phyloP scores from a whole-genome alignment of 2,888 invertebrate genomes.

The Alloscopus bannaensis region DNA sequence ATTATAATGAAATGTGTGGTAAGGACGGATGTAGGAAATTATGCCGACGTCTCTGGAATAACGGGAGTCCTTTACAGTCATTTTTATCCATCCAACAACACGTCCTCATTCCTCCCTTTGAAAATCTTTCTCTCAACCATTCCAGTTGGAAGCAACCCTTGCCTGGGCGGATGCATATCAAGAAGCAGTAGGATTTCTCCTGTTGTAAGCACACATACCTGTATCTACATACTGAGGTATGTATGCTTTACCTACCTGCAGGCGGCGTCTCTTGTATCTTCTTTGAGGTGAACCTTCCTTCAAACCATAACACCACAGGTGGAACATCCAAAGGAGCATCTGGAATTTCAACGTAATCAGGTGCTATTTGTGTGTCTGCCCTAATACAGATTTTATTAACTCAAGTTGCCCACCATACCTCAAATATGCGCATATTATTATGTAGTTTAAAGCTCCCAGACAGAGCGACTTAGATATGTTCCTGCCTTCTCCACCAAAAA shows the following conservation, averaged over 20 bases:
- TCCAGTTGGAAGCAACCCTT: conserved; percentile 15
- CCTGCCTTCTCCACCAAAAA: conserved; percentile 5
- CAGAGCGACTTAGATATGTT: too few relatives aligned
- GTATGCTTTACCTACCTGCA: conserved; percentile 15
- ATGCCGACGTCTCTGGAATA: conserved; percentile 45
- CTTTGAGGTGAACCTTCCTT: background rate
- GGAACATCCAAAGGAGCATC: conserved; percentile 9
- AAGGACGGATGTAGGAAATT: conserved; percentile 61
- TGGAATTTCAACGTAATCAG: conserved; percentile 36
- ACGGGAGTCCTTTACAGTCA: conserved; percentile 43
- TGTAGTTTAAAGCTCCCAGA: too few relatives aligned
- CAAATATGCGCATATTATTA: too few relatives aligned
- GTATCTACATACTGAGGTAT: too few relatives aligned
- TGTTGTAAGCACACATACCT: too few relatives aligned
- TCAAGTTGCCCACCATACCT: too few relatives aligned
- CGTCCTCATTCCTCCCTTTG: too few relatives aligned
- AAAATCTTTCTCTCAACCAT: background rate
- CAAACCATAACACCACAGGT: background rate
- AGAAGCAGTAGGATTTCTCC: conserved; percentile 30
- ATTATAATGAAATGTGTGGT: conserved; percentile 43
- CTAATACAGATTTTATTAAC: conserved; percentile 1
- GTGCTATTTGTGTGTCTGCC: background rate
- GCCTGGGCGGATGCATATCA: conserved; percentile 16
- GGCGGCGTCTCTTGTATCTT: conserved; percentile 18
- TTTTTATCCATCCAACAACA: conserved; percentile 20